These are phyloP conservation scores for Cynaeus angustus DNA, from an alignment of 2,888 invertebrate species.

Conservation along the genomic window DNA sequence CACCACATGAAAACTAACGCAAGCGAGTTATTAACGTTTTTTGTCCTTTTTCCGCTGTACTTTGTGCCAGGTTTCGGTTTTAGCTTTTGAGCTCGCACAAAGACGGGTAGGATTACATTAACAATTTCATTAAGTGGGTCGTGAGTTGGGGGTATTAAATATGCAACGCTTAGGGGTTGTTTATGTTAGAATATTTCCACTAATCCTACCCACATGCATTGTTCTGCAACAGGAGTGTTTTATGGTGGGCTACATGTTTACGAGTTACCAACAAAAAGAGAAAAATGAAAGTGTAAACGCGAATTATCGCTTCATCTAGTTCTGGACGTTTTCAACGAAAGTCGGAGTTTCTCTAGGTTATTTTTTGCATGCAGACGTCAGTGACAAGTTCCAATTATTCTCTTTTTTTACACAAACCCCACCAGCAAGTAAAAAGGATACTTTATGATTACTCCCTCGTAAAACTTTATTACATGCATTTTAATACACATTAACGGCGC, in stretches of 20 bases:
- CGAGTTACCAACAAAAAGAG: neutral
- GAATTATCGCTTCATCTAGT: constrained; percentile 5
- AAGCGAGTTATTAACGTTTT: constrained; percentile 22
- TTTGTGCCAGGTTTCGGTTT: constrained; percentile 7
- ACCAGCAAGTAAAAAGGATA: neutral
- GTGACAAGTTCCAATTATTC: neutral
- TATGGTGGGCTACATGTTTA: neutral
- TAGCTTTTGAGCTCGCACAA: constrained; percentile 22
- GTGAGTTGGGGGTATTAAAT: constrained; percentile 26
- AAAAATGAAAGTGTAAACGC: constrained; percentile 2
- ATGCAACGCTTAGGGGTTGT: constrained; percentile 35
- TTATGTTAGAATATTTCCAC: constrained; percentile 34
- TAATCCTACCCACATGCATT: constrained; percentile 23
- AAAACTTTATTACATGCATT: constrained; percentile 1
- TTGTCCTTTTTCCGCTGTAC: constrained; percentile 7
- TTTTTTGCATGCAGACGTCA: neutral
- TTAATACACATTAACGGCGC: constrained; percentile 2
- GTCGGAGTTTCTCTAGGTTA: neutral
- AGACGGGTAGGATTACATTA: constrained; percentile 35
- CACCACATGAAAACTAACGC: neutral
- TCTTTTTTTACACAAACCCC: neutral
- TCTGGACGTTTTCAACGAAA: neutral
- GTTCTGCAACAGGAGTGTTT: constrained; percentile 22
- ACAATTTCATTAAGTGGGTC: constrained; percentile 40
- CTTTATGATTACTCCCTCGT: neutral